Percentiles rank a stretch among this genome's conserved stretches.
Evolutionary conservation across 2,888 invertebrate species (phyloP).

Genomic region (Rhimphoctona megacephalus): DNA sequence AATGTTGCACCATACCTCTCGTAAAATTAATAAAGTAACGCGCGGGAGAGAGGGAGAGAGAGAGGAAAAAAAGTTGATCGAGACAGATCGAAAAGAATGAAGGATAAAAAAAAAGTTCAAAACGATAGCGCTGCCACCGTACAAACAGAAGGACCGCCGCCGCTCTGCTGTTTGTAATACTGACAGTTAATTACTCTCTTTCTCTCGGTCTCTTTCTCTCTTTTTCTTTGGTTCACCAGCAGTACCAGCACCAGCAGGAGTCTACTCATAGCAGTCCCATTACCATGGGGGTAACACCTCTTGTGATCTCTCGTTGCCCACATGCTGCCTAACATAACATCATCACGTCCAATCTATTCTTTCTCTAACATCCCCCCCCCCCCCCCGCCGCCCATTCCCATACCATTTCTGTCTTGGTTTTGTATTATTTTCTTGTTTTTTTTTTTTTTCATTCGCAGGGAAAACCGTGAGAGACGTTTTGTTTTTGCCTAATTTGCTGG

Average conservation of each 20-base stretch:
- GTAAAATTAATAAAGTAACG: conserved; percentile 54
- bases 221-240: conserved; percentile 24
- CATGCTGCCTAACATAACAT: conserved; percentile 48
- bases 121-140: conserved; percentile 48
- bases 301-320: conserved; percentile 49
- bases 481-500: conserved; percentile 81
- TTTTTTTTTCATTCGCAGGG: conserved; percentile 21
- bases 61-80: conserved; percentile 51
- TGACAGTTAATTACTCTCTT: conserved; percentile 56
- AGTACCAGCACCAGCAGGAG: conserved; percentile 42
- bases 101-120: conserved; percentile 30
- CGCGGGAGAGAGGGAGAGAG: conserved; percentile 19
- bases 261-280: conserved; percentile 55
- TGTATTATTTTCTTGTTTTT: conserved; percentile 36
- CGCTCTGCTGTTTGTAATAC: conserved; percentile 55
- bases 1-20: conserved; percentile 21
- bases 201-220: conserved; percentile 21
- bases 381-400: conserved; percentile 7
- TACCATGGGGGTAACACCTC: conserved; percentile 58
- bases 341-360: conserved; percentile 56
- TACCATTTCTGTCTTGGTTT: conserved; percentile 62
- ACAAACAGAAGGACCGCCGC: conserved; percentile 57
- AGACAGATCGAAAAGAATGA: conserved; percentile 46
- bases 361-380: conserved; percentile 46
- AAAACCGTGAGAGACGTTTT: conserved; percentile 75